Conservation (phyloP, 2,797 vertebrate species). For the Lithobates pipiens region DNA sequence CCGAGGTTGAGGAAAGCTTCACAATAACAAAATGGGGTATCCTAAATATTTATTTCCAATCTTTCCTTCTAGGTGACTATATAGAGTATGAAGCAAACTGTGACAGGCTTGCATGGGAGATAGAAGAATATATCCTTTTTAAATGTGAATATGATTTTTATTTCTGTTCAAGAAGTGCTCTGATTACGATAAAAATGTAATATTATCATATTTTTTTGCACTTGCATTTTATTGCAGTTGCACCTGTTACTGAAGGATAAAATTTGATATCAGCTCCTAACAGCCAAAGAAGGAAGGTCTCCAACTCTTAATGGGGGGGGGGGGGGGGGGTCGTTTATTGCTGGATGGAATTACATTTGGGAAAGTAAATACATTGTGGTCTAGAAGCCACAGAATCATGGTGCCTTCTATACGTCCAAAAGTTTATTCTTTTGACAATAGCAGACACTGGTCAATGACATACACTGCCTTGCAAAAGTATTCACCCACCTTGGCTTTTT, state of each 20-base stretch:
- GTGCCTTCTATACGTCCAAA: neutral
- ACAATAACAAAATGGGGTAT: no score
- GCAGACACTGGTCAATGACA: no score
- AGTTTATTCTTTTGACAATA: neutral
- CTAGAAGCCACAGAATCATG: no score
- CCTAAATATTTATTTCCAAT: neutral
- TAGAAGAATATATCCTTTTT: conserved; percentile 96
- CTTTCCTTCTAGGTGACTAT: conserved; percentile 82
- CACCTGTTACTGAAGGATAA: neutral
- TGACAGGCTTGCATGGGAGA: conserved; percentile 92
- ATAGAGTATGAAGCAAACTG: conserved; percentile 90
- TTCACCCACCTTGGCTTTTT: no score
- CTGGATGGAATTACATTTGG: no score
- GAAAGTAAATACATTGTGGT: no score
- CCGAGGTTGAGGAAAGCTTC: no score
- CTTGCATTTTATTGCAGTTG: no score
- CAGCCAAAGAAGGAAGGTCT: neutral
- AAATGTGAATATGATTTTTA: neutral
- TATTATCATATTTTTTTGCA: neutral
- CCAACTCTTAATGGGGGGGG: neutral
- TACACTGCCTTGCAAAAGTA: no score
- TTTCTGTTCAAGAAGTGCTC: neutral
- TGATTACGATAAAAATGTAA: neutral
- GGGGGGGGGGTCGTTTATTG: no score
- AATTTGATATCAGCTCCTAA: neutral